phyloP scores from a whole-genome alignment of 2,113 vertebrate genomes.

The Indri indri region DNA sequence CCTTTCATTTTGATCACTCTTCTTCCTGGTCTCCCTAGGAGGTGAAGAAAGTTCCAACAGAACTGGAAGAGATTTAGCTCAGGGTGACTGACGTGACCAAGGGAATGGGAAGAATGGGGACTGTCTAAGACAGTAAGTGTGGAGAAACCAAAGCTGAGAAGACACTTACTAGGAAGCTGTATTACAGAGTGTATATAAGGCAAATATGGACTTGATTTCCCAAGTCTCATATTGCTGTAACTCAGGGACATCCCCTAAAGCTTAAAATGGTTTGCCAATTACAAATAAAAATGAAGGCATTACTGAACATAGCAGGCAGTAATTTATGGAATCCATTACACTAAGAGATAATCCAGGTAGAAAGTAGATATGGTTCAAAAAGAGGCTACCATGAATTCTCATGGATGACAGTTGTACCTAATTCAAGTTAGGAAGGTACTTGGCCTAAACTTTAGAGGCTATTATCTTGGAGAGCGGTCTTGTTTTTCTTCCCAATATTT shows the following conservation, averaged over 20 bases:
- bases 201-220: neutral
- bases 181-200: neutral
- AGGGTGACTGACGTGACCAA: neutral
- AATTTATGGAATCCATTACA: neutral
- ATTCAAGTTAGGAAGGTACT: neutral
- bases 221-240: neutral
- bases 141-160: slow-evolving; percentile 1
- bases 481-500: neutral
- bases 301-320: neutral
- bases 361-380: neutral
- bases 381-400: neutral
- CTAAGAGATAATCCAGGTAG: neutral
- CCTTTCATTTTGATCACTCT: neutral
- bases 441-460: neutral
- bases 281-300: slow-evolving; percentile 3
- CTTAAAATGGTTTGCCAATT: neutral
- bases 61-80: neutral
- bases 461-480: neutral
- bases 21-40: neutral
- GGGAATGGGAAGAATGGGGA: neutral
- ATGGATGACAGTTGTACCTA: neutral
- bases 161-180: neutral
- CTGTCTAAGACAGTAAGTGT: neutral
- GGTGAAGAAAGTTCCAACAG: neutral
- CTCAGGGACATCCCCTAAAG: neutral